Evolutionary conservation across 2,888 invertebrate species (phyloP).

Genomic region (Agriopis leucophaearia): DNA sequence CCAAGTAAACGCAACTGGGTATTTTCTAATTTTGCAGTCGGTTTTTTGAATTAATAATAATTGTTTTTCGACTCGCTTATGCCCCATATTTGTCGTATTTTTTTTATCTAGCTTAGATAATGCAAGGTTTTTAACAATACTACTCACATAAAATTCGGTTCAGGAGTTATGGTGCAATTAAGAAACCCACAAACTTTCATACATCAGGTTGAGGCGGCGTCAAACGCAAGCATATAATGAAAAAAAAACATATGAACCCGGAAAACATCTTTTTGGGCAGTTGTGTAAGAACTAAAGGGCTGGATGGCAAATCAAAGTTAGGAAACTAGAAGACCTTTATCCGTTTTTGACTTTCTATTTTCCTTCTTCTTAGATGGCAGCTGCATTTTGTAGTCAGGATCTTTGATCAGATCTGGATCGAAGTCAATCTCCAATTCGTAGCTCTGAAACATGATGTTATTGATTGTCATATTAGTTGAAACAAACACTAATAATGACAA

Average conservation of each 20-base stretch:
- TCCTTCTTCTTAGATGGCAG: constrained; percentile 21
- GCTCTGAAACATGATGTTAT: constrained; percentile 8
- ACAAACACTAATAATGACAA: neutral
- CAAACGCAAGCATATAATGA: neutral
- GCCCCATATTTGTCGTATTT: too few species aligned
- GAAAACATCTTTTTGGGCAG: too few species aligned
- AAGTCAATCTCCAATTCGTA: constrained; percentile 44
- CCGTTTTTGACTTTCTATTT: constrained; percentile 23
- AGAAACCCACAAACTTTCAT: too few species aligned
- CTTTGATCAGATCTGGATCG: constrained; percentile 45
- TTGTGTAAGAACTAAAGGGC: neutral
- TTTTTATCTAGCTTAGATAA: too few species aligned
- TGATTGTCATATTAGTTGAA: neutral
- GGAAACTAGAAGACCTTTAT: neutral
- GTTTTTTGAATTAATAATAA: too few species aligned
- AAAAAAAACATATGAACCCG: neutral
- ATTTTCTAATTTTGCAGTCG: too few species aligned
- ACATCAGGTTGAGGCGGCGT: too few species aligned
- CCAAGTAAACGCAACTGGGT: too few species aligned
- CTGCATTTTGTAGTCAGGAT: constrained; percentile 15
- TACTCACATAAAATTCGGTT: too few species aligned
- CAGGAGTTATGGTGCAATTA: too few species aligned
- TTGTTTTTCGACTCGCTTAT: too few species aligned
- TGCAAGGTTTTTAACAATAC: too few species aligned
- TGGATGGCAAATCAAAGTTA: neutral